Conservation (phyloP, 2,113 vertebrate species). For the Excalfactoria chinensis region DNA sequence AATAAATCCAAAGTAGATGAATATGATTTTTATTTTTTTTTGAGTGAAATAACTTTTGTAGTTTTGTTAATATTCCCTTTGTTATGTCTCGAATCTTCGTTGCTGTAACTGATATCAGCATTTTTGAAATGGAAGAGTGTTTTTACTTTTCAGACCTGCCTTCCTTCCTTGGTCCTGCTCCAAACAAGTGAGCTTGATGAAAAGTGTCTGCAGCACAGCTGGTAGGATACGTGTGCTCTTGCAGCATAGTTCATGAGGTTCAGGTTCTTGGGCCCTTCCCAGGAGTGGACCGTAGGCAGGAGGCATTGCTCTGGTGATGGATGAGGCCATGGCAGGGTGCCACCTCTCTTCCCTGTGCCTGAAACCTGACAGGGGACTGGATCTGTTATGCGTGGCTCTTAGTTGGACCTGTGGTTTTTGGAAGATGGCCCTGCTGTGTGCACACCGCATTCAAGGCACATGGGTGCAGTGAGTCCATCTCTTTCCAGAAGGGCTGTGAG, state of each 20-base stretch:
- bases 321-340: not conserved
- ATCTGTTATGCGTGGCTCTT: not conserved
- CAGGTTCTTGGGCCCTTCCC: not conserved
- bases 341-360: not conserved
- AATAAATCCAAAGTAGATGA: constrained; percentile 14
- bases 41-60: not conserved
- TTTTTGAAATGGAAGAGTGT: not conserved
- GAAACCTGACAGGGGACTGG: not conserved
- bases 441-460: not conserved
- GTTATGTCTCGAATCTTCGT: not conserved
- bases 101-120: not conserved
- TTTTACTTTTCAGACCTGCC: constrained; percentile 35
- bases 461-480: not conserved
- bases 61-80: not conserved
- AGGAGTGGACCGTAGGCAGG: not conserved
- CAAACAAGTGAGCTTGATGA: not conserved
- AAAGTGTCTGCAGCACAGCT: not conserved
- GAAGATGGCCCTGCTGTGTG: not conserved
- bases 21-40: not conserved
- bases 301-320: not conserved
- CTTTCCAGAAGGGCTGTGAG: not conserved
- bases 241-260: not conserved
- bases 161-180: not conserved
- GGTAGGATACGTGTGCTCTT: not conserved
- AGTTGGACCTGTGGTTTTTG: not conserved